Percentiles rank a stretch among this genome's conserved stretches.
Evolutionary conservation across 2,113 vertebrate genomes (phyloP).

Genomic region (Arenaria interpres): DNA sequence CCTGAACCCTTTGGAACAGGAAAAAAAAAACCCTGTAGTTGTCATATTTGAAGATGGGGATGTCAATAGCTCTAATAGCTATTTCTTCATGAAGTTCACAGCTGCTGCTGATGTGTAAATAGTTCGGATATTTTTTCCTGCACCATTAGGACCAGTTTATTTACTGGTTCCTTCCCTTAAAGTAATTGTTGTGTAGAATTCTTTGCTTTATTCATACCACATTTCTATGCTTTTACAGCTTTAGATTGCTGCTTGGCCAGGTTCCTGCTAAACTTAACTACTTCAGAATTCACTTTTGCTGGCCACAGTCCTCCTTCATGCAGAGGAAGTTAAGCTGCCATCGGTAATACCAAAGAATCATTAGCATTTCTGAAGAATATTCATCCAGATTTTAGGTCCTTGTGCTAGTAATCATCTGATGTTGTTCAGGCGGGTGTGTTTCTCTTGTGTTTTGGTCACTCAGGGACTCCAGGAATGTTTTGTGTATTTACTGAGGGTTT

Average conservation of each 20-base stretch:
- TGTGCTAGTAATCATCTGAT: neutral
- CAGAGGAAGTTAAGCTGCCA: neutral
- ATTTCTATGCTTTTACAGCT: neutral
- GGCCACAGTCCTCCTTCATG: neutral
- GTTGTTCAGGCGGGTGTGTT: neutral
- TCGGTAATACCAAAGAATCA: neutral
- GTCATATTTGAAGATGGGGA: neutral
- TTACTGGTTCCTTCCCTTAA: neutral
- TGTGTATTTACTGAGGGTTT: neutral
- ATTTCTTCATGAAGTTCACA: neutral
- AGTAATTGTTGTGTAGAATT: neutral
- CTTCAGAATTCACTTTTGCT: neutral
- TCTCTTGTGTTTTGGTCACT: neutral
- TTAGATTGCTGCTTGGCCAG: neutral
- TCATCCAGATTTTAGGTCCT: neutral
- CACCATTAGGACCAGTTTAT: neutral
- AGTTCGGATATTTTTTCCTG: neutral
- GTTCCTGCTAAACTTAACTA: neutral
- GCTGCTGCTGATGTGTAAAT: neutral
- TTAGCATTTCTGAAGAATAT: neutral
- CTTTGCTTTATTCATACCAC: neutral
- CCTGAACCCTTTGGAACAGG: neutral
- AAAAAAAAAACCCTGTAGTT: neutral
- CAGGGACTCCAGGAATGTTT: neutral
- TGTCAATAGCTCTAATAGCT: neutral